Evolutionary conservation across 2,888 invertebrate species (phyloP).

Genomic region (Magallana nippona): DNA sequence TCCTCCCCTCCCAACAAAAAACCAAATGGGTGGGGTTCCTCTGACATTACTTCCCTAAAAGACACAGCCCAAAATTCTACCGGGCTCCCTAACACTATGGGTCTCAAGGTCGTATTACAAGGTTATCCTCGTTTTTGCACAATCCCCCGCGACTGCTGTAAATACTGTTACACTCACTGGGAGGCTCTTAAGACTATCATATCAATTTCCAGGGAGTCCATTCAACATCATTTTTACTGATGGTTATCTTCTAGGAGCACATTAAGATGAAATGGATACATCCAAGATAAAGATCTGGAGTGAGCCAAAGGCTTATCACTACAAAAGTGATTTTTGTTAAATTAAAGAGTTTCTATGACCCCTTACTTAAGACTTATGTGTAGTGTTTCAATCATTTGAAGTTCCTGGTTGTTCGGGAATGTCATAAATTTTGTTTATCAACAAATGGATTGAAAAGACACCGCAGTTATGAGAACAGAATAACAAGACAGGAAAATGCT

Average conservation of each 20-base stretch:
- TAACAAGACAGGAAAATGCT: slow-evolving; percentile 9
- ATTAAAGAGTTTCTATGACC: slow-evolving; percentile 25
- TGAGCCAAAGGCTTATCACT: slow-evolving; percentile 19
- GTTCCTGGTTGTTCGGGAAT: slow-evolving; percentile 26
- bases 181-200: slow-evolving; percentile 17
- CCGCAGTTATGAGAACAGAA: not conserved
- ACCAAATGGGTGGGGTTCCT: slow-evolving; percentile 1
- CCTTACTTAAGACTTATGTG: slow-evolving; percentile 20
- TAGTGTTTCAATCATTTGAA: not conserved
- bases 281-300: not conserved
- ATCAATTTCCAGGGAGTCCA: slow-evolving; percentile 5
- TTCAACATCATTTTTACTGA: slow-evolving; percentile 4
- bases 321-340: slow-evolving; percentile 30
- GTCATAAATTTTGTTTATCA: slow-evolving; percentile 33
- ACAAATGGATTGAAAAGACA: not conserved
- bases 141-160: not conserved
- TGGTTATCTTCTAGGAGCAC: slow-evolving; percentile 15
- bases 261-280: slow-evolving; percentile 29
- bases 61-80: not conserved
- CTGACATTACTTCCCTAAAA: not conserved
- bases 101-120: slow-evolving; percentile 13
- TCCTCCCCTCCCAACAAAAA: not conserved
- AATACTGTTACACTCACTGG: slow-evolving; percentile 13
- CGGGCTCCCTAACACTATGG: not conserved
- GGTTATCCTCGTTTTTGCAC: not conserved